Base-by-base conservation (phyloP, 23 tunicate genomes). In the Ascidia mentula region DNA sequence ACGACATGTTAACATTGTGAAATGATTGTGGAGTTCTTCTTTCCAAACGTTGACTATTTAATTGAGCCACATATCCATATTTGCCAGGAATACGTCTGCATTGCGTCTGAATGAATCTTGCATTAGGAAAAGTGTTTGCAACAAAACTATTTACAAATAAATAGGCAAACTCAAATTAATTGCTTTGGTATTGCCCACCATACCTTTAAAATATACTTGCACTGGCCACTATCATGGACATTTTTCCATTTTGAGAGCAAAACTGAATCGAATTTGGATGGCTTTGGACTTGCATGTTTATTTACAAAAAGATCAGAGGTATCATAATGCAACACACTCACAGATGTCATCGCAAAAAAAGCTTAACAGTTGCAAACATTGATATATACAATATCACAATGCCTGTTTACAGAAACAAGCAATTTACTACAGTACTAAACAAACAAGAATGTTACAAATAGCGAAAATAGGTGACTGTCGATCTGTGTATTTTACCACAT, bases 1-100 rank as follows among this genome's bases (percentile, higher is more conserved):
- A 73, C 18, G 79, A 72, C 79, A 82, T 46, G 79, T 77, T 73
- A 13, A 82, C 86, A 73, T 45, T 72, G 72, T 26, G 35, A 34
- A 82, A 82, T 32, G 37, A 15, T 73, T 82, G 46, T 31, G 86
- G 86, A 4, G 86, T 20, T 6, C 86, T 79, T 0, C 86, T 72
- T 34, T 82, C 73, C 46, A 45, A 9, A 45, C 86, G 36, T 73
- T 82, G 86, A 7, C 79, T 20, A 53, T 73, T 45, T 45, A 31
- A 24, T 53, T 82, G 86, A 28, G 73, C 46, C 6, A 82, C 33
- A 46, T 72, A 82, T 32, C 72, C 79, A 12, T 20, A 33, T 0
- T n/a, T 36, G 9, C 79, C 79, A 45, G 72, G 45, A n/a, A 82
- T 24, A 22, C 45, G 30, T 31, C 36, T 46, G 35, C 79, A 82